Percentiles rank a stretch among this genome's conserved stretches.
These are phyloP conservation scores for Psittacula derbiana DNA, from an alignment of 2,797 vertebrate genomes.

Conservation along the genomic window DNA sequence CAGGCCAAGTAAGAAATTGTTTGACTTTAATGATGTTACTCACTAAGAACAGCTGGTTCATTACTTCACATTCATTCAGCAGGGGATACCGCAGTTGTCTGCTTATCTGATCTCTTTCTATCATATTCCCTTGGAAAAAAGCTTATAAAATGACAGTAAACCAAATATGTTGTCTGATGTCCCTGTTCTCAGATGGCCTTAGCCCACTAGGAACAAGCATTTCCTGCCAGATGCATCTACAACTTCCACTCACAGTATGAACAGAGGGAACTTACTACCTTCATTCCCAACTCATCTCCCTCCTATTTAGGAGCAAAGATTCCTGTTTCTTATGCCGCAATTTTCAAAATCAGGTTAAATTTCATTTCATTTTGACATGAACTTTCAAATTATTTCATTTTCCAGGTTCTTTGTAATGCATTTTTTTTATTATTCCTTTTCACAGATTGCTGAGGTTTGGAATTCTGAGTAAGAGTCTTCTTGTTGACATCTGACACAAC, in stretches of 20 bases:
- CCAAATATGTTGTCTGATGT: neutral
- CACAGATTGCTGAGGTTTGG: neutral
- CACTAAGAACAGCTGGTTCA: neutral
- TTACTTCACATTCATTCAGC: neutral
- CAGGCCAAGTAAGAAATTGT: neutral
- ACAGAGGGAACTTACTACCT: neutral
- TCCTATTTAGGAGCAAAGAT: neutral
- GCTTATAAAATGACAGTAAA: neutral
- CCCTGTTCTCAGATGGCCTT: neutral
- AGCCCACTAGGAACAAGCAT: neutral
- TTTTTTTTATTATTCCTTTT: neutral
- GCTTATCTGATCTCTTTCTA: neutral
- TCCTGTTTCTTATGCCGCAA: neutral
- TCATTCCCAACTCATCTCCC: neutral
- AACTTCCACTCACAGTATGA: neutral
- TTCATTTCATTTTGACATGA: neutral
- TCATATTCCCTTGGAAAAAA: neutral
- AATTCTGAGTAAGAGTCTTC: neutral
- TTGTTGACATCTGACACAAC: neutral
- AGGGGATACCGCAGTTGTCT: neutral
- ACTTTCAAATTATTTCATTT: neutral
- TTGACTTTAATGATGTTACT: neutral
- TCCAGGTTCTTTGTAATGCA: neutral
- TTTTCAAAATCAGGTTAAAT: neutral
- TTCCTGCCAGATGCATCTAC: neutral